These are phyloP conservation scores for Seriola aureovittata DNA, from an alignment of 2,113 vertebrate species.

Conservation along the genomic window DNA sequence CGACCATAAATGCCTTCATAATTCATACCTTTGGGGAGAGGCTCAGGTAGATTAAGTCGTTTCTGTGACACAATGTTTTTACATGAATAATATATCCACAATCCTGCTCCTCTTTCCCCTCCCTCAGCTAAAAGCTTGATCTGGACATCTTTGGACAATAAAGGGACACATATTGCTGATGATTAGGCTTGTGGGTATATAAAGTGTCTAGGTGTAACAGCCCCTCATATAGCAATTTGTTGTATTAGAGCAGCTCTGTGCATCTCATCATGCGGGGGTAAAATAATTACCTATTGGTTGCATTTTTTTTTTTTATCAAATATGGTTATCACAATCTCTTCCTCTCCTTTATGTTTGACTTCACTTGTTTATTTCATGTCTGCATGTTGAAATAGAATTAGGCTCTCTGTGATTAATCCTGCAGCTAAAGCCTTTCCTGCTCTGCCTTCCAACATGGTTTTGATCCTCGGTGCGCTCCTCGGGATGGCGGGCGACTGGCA, in stretches of 20 bases:
- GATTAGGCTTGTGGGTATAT: slow-evolving; percentile 68
- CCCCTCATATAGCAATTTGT: slow-evolving; percentile 10
- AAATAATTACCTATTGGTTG: slow-evolving; percentile 31
- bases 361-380: slow-evolving; percentile 22
- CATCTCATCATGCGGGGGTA: not conserved
- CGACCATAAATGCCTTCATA: slow-evolving; percentile 93
- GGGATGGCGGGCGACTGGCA: slow-evolving; percentile 43
- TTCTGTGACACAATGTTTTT: slow-evolving; percentile 74
- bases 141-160: slow-evolving; percentile 66
- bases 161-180: slow-evolving; percentile 66
- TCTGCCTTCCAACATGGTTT: slow-evolving; percentile 43
- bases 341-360: not conserved
- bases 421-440: slow-evolving; percentile 8
- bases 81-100: slow-evolving; percentile 69
- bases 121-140: slow-evolving; percentile 64
- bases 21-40: slow-evolving; percentile 88
- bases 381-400: slow-evolving; percentile 13
- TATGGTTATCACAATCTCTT: slow-evolving; percentile 2
- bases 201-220: slow-evolving; percentile 36
- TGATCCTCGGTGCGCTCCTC: slow-evolving; percentile 19
- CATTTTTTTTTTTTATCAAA: slow-evolving; percentile 11
- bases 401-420: slow-evolving; percentile 25
- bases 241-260: slow-evolving; percentile 22
- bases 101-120: slow-evolving; percentile 13
- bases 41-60: slow-evolving; percentile 80